Percentiles rank a stretch among this genome's conserved stretches.
Evolutionary conservation across 2,797 vertebrate genomes (phyloP).

Genomic region (Pelochelys cantorii): DNA sequence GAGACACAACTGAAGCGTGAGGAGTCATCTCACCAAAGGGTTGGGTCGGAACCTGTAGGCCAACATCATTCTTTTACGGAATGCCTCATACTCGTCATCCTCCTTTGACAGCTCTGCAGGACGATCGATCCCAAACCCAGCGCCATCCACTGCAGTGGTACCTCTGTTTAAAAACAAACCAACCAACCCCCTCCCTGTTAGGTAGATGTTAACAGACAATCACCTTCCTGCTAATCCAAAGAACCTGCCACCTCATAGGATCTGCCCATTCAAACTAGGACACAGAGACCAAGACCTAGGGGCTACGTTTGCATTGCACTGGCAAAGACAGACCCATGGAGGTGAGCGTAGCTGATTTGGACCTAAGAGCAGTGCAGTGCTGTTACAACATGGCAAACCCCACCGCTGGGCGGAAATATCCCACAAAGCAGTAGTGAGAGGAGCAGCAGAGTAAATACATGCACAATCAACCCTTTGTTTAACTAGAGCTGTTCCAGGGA

Average conservation of each 20-base stretch:
- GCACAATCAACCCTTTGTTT: not conserved
- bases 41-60: constrained; percentile 98
- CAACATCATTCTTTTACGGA: constrained; percentile 98
- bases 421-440: rapidly evolving
- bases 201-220: not conserved
- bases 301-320: rapidly evolving
- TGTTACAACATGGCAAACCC: not conserved
- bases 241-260: not conserved
- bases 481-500: not conserved
- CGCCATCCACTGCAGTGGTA: constrained; percentile 88
- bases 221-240: not conserved
- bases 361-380: not conserved
- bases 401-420: not conserved
- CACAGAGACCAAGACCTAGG: not conserved
- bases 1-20: rapidly evolving
- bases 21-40: constrained; percentile 85
- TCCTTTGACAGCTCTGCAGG: constrained; percentile 90
- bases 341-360: rapidly evolving
- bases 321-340: rapidly evolving
- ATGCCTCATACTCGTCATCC: constrained; percentile 97
- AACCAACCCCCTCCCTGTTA: rapidly evolving
- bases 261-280: not conserved
- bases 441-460: rapidly evolving
- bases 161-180: constrained; percentile 80
- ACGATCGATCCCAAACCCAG: constrained; percentile 93